Conservation (phyloP, 2,888 invertebrate genomes). For the Zygothrica quintamaculata region DNA sequence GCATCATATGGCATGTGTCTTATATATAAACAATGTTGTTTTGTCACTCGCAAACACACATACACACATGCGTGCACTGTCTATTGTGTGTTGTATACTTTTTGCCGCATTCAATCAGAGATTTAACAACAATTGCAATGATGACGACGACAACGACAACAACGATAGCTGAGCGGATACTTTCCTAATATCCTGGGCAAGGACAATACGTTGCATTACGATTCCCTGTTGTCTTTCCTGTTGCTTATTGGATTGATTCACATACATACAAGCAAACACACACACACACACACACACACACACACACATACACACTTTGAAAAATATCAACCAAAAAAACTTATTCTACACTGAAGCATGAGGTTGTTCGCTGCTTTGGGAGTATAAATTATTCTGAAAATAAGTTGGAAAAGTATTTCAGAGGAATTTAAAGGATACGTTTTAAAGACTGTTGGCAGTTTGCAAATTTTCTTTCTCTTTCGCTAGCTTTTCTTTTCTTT, state of each 20-base stretch:
- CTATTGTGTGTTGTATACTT: slow-evolving; percentile 33
- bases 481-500: no score
- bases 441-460: no score
- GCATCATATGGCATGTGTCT: slow-evolving; percentile 9
- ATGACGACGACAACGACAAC: slow-evolving; percentile 6
- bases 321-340: neutral
- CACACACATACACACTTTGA: neutral
- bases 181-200: slow-evolving; percentile 20
- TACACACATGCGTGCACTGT: neutral
- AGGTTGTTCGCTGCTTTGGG: no score
- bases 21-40: slow-evolving; percentile 31
- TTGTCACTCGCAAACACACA: slow-evolving; percentile 2
- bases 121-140: slow-evolving; percentile 34
- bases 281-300: neutral
- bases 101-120: slow-evolving; percentile 43
- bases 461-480: no score
- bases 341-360: no score
- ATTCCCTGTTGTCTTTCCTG: slow-evolving; percentile 25
- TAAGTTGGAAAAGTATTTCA: no score
- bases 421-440: no score
- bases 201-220: slow-evolving; percentile 46
- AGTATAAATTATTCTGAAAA: no score
- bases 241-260: slow-evolving; percentile 47
- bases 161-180: slow-evolving; percentile 40
- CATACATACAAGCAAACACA: slow-evolving; percentile 9